phyloP scores from a whole-genome alignment of 2,113 vertebrate genomes.

The Epinephelus lanceolatus region DNA sequence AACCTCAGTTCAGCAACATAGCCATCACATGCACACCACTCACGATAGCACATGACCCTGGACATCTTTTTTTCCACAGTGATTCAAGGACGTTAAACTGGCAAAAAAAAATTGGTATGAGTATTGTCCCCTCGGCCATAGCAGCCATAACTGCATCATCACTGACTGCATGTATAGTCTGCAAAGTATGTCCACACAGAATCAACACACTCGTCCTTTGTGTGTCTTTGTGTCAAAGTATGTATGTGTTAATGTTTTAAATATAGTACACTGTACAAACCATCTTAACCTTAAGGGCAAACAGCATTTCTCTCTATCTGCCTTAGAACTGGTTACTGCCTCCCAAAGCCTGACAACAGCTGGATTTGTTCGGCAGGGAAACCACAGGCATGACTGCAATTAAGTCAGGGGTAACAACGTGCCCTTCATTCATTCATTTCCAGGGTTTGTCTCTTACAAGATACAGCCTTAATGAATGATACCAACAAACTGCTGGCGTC shows the following conservation, averaged over 20 bases:
- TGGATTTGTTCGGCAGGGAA: slow-evolving; percentile 32
- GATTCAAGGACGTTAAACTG: neutral
- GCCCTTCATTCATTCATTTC: neutral
- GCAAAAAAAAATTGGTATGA: neutral
- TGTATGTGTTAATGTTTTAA: neutral
- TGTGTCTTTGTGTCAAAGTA: neutral
- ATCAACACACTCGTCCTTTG: neutral
- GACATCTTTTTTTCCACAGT: neutral
- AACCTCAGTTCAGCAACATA: neutral
- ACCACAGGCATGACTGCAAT: slow-evolving; percentile 42
- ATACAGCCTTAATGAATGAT: neutral
- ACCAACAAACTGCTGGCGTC: neutral
- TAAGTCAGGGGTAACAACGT: neutral
- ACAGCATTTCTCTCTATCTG: neutral
- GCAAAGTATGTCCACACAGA: no score
- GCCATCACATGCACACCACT: neutral
- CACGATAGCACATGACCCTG: neutral
- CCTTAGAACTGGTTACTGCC: neutral
- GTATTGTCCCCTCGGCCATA: neutral
- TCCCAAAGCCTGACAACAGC: slow-evolving; percentile 14
- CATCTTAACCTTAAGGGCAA: neutral
- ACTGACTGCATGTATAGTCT: neutral
- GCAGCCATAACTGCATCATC: neutral
- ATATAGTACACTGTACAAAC: neutral
- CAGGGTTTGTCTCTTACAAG: neutral